Evolutionary conservation across 2,888 invertebrate genomes (phyloP).

Genomic region (Chloroclystis v-ata): DNA sequence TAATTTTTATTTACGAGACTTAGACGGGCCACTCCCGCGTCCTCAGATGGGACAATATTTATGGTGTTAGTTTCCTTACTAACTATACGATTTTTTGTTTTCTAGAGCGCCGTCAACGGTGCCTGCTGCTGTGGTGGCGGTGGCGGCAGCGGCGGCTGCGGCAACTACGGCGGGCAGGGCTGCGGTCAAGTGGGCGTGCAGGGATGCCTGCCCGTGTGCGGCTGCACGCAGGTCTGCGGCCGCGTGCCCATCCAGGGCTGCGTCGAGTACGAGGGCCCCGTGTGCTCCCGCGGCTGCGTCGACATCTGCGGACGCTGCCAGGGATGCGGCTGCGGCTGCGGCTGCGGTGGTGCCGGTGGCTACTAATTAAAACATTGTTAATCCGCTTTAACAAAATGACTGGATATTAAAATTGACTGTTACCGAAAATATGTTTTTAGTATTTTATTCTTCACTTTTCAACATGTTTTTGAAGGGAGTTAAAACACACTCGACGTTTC

Average conservation of each 20-base stretch:
- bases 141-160: slow-evolving; percentile 24
- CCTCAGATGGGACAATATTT: too few species aligned
- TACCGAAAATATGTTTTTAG: too few species aligned
- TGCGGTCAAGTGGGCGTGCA: slow-evolving; percentile 39
- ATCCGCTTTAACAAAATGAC: too few species aligned
- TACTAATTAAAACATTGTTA: not conserved
- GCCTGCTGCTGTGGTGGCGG: slow-evolving; percentile 18
- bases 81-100: not conserved
- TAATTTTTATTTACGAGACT: too few species aligned
- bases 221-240: slow-evolving; percentile 39
- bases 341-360: too few species aligned
- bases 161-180: slow-evolving; percentile 35
- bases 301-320: slow-evolving; percentile 43
- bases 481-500: too few species aligned
- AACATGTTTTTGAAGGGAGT: too few species aligned
- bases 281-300: slow-evolving; percentile 45
- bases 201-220: slow-evolving; percentile 44
- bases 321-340: slow-evolving; percentile 40
- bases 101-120: slow-evolving; percentile 1
- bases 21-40: too few species aligned
- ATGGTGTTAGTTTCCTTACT: not conserved
- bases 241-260: slow-evolving; percentile 45
- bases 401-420: too few species aligned
- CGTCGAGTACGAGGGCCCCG: slow-evolving; percentile 42
- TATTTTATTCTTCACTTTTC: too few species aligned